Conservation (phyloP, 2,113 vertebrate genomes). For the human (Homo sapiens) region DNA sequence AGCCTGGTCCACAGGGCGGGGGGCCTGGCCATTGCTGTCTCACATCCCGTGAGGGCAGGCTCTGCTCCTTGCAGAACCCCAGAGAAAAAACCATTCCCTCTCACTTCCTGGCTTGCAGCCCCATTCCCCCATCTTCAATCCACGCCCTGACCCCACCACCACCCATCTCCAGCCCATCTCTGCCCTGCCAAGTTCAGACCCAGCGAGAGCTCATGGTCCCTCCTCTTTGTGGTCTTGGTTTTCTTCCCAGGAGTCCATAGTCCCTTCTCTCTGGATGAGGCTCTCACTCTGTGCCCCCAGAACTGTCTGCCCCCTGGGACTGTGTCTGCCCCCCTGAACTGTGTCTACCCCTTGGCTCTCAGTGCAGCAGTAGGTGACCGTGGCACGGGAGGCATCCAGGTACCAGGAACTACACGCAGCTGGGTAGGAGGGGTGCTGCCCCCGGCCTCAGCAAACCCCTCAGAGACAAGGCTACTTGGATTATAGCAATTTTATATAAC, state of each 20-base stretch:
- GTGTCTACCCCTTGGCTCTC: rapidly evolving
- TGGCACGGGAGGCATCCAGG: background rate
- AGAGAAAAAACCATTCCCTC: rapidly evolving
- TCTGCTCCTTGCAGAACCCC: too few relatives aligned
- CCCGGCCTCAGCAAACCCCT: rapidly evolving
- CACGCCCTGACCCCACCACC: rapidly evolving
- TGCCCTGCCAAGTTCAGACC: background rate
- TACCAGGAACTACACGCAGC: rapidly evolving
- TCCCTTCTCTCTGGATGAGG: background rate
- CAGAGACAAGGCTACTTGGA: too few relatives aligned
- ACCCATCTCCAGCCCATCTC: background rate
- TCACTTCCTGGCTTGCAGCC: background rate
- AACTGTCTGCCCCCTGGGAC: too few relatives aligned
- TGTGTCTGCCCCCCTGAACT: too few relatives aligned
- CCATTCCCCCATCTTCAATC: rapidly evolving
- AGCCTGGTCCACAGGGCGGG: background rate
- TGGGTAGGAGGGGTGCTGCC: too few relatives aligned
- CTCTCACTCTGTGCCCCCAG: background rate
- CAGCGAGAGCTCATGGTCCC: rapidly evolving
- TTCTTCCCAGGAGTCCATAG: background rate
- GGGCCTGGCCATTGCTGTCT: background rate
- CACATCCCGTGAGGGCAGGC: rapidly evolving
- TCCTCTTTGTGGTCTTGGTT: background rate
- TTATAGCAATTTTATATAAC: background rate
- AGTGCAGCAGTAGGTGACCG: rapidly evolving